phyloP scores from a whole-genome alignment of 2,888 invertebrate genomes.

The Drosophila helvetica region DNA sequence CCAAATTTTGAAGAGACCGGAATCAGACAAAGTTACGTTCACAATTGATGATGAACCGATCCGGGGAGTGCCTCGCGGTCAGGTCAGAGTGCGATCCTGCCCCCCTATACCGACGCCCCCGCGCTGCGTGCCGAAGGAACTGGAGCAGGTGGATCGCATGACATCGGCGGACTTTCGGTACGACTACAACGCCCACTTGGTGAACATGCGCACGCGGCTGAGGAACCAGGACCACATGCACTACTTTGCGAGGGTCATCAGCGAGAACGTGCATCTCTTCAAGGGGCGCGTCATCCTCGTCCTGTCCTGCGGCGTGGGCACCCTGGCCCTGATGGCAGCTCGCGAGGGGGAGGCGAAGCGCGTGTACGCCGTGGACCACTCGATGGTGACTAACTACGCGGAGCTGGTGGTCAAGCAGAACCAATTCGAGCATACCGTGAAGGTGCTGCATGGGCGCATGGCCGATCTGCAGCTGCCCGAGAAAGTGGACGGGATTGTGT shows the following conservation, averaged over 20 bases:
- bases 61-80: not conserved
- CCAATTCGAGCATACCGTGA: slow-evolving; percentile 56
- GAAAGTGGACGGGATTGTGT: slow-evolving; percentile 93
- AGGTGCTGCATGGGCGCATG: slow-evolving; percentile 73
- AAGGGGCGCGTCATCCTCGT: slow-evolving; percentile 69
- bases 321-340: slow-evolving; percentile 77
- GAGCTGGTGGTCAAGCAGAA: slow-evolving; percentile 68
- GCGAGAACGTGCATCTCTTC: slow-evolving; percentile 76
- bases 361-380: slow-evolving; percentile 78
- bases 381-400: slow-evolving; percentile 73
- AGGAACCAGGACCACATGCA: slow-evolving; percentile 64
- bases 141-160: slow-evolving; percentile 66
- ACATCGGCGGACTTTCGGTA: slow-evolving; percentile 77
- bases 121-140: slow-evolving; percentile 45
- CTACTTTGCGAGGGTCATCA: slow-evolving; percentile 64
- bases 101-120: slow-evolving; percentile 35
- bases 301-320: slow-evolving; percentile 73
- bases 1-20: not conserved
- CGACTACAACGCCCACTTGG: slow-evolving; percentile 70
- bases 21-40: not conserved
- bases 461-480: slow-evolving; percentile 62
- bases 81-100: not conserved
- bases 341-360: slow-evolving; percentile 68
- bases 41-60: not conserved
- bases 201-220: slow-evolving; percentile 52